phyloP scores from a whole-genome alignment of 2,113 vertebrate genomes.

The Psilopsiagon aymara region DNA sequence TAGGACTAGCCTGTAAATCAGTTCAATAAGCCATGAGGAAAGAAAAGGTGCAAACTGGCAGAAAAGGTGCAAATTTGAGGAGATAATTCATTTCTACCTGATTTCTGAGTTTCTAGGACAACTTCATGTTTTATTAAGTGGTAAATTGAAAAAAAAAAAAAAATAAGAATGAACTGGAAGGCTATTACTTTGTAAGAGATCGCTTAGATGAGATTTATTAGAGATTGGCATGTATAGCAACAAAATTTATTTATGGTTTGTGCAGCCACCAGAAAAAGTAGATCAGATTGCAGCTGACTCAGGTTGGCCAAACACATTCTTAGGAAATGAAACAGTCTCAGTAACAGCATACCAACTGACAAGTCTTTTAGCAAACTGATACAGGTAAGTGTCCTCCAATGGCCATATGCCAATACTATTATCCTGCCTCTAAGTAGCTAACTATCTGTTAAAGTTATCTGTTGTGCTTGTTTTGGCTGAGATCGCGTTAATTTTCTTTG shows the following conservation, averaged over 20 bases:
- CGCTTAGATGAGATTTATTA: slow-evolving; percentile 10
- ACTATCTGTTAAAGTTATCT: slow-evolving; percentile 29
- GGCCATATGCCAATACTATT: neutral
- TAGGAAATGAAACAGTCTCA: slow-evolving; percentile 32
- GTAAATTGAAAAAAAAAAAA: neutral
- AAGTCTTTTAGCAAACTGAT: slow-evolving; percentile 36
- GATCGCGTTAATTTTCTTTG: neutral
- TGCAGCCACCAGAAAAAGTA: neutral
- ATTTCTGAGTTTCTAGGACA: neutral
- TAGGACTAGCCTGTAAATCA: neutral
- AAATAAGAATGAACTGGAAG: neutral
- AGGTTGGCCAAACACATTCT: slow-evolving; percentile 16
- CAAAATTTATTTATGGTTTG: slow-evolving; percentile 6
- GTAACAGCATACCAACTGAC: neutral
- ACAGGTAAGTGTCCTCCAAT: neutral
- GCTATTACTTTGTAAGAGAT: neutral
- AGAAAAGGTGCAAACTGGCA: neutral
- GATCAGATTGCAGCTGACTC: slow-evolving; percentile 47
- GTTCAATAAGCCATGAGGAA: neutral
- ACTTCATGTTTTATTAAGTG: neutral
- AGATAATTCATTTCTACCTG: neutral
- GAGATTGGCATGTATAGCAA: neutral
- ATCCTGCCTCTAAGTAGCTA: slow-evolving; percentile 1
- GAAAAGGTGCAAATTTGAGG: neutral
- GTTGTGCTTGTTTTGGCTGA: neutral